These are phyloP conservation scores for Amblyopsis rosae DNA, from an alignment of 2,113 vertebrate species.

Conservation along the genomic window DNA sequence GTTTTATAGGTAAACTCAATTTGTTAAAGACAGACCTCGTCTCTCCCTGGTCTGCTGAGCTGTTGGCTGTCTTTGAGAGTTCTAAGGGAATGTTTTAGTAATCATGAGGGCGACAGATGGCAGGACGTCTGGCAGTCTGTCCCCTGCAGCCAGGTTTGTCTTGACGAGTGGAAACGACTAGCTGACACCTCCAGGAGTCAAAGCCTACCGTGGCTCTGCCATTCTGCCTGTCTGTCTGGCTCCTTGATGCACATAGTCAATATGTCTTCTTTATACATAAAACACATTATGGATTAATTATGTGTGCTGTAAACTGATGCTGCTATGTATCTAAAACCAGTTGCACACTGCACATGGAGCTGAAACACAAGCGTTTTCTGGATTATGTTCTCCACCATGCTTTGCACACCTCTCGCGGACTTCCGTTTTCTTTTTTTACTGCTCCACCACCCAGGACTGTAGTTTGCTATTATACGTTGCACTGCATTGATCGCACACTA, in stretches of 20 bases:
- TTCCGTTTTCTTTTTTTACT: too few relatives aligned
- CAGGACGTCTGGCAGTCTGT: neutral
- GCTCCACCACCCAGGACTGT: too few relatives aligned
- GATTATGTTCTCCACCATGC: too few relatives aligned
- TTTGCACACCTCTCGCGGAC: too few relatives aligned
- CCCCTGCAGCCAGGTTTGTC: conserved; percentile 4
- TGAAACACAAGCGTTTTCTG: too few relatives aligned
- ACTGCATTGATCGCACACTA: too few relatives aligned
- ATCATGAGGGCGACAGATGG: neutral
- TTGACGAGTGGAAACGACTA: neutral
- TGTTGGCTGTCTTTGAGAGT: neutral
- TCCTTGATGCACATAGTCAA: neutral
- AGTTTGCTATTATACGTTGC: too few relatives aligned
- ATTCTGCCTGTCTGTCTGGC: neutral
- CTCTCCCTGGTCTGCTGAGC: neutral
- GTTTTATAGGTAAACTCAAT: too few relatives aligned
- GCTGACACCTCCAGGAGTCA: neutral
- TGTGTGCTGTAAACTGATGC: neutral
- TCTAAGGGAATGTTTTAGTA: neutral
- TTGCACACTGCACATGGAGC: too few relatives aligned
- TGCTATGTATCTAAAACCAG: too few relatives aligned
- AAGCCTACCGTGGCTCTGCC: neutral
- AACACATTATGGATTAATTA: neutral
- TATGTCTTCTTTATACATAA: neutral
- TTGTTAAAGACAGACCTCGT: too few relatives aligned